Base-by-base conservation (phyloP, 2,113 vertebrate genomes). In the Oreocharis arfaki region DNA sequence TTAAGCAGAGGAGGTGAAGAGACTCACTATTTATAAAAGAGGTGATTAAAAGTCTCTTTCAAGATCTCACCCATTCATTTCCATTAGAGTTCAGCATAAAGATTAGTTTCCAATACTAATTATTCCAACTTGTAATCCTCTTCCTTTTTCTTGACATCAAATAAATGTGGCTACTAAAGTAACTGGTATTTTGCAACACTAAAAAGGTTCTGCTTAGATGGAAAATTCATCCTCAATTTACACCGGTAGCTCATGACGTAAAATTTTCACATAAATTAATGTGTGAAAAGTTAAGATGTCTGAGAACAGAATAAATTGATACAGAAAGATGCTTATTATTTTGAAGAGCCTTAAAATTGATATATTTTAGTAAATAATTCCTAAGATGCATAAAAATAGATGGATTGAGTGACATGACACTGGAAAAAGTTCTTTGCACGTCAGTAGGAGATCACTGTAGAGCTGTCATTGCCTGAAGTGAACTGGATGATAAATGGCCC, bases 91-190 rank as follows among this genome's bases (percentile, higher is more conserved):
- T 86, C 85, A 84, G 44, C 7, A 8, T 59, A 67, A 89, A 89
- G 78, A 91, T 84, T 90, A 93, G 71, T 77, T 95, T 95, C 92
- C 87, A 92, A 60, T 90, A 84, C 68, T 86, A 91, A 95, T 94
- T 93, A 86, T 90, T 95, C 64, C 55, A 80, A 44, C 42, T 86
- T 77, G 42, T 63, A 96, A 93, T 88, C 63, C 28, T 79, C 74
- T 91, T 95, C 57, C 41, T 85, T 87, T 93, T 77, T 55, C 84
- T 74, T 91, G 55, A 83, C 22, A 90, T 74, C 50, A 93, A 82
- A 86, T 74, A 79, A 74, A 84, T 28, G 37, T 60, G 26, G 18
- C n/a, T 75, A 82, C n/a, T 84, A 37, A 85, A 76, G 30, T 83
- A 80, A 46, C 50, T 56, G 50, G 19, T 77, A 56, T 88, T 93